Evolutionary conservation across 2,797 vertebrate species (phyloP).

Genomic region (Brachymystax lenok): DNA sequence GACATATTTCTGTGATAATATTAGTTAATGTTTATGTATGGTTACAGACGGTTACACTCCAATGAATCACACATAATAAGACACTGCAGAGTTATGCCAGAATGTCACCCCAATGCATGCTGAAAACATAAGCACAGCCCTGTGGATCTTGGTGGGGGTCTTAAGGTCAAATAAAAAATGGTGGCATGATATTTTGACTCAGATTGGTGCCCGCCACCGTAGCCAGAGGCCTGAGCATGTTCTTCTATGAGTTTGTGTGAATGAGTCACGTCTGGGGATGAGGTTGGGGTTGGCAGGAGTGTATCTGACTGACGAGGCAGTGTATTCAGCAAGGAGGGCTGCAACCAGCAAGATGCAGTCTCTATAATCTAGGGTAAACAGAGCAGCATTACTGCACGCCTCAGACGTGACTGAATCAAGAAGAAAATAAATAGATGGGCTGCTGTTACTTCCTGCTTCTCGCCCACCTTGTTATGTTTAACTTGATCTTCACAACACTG

Average conservation of each 20-base stretch:
- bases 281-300: slow-evolving; percentile 45
- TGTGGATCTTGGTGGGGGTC: not conserved
- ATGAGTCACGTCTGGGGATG: slow-evolving; percentile 54
- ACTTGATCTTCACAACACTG: too few relatives aligned
- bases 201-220: slow-evolving; percentile 51
- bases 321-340: slow-evolving; percentile 68
- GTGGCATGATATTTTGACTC: slow-evolving; percentile 6
- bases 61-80: slow-evolving; percentile 27
- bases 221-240: slow-evolving; percentile 46
- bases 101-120: slow-evolving; percentile 16
- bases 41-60: not conserved
- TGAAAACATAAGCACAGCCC: not conserved
- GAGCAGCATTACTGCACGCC: slow-evolving; percentile 74
- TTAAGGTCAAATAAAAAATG: not conserved
- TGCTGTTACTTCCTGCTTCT: slow-evolving; percentile 47
- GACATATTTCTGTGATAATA: not conserved
- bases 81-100: slow-evolving; percentile 45
- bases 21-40: not conserved
- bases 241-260: slow-evolving; percentile 4
- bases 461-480: not conserved
- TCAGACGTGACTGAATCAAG: slow-evolving; percentile 70
- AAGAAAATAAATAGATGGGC: slow-evolving; percentile 60
- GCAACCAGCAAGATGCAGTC: slow-evolving; percentile 30
- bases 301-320: slow-evolving; percentile 72
- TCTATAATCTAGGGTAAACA: slow-evolving; percentile 77